Conservation (phyloP, 2,113 vertebrate genomes). For the Pelobates fuscus region DNA sequence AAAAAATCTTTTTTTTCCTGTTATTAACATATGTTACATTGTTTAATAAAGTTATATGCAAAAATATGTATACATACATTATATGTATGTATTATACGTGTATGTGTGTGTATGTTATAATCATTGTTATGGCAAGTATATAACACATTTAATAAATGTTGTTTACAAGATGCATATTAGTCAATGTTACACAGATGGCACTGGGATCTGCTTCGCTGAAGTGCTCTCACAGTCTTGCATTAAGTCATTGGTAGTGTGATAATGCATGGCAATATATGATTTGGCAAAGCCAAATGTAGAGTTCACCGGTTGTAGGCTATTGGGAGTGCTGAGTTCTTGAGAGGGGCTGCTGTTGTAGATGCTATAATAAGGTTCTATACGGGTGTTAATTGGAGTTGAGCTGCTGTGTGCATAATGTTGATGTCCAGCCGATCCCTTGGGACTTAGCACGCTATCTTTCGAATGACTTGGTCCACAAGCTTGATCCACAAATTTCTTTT, state of each 20-base stretch:
- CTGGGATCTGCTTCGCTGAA: slow-evolving; percentile 78
- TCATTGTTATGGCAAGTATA: neutral
- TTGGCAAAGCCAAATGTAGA: slow-evolving; percentile 80
- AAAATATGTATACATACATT: slow-evolving; percentile 27
- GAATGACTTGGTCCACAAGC: slow-evolving; percentile 89
- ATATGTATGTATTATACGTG: slow-evolving; percentile 15
- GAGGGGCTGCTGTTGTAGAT: slow-evolving; percentile 92
- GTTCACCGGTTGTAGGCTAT: slow-evolving; percentile 75
- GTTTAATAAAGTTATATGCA: slow-evolving; percentile 37
- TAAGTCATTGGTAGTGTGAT: slow-evolving; percentile 76
- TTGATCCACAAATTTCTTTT: slow-evolving; percentile 87
- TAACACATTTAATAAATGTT: neutral
- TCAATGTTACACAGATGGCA: slow-evolving; percentile 78
- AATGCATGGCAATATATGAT: slow-evolving; percentile 85
- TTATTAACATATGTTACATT: slow-evolving; percentile 28
- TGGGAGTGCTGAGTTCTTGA: slow-evolving; percentile 76
- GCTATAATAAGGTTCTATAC: slow-evolving; percentile 93
- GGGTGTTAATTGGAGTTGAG: slow-evolving; percentile 91
- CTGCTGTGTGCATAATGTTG: slow-evolving; percentile 83
- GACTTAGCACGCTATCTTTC: slow-evolving; percentile 81
- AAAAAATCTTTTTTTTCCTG: slow-evolving; percentile 9
- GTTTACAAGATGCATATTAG: neutral
- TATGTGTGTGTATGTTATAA: neutral
- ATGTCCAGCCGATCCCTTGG: slow-evolving; percentile 69
- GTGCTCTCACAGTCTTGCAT: slow-evolving; percentile 78